Conservation (phyloP, 2,888 invertebrate genomes). For the Cylloceria caligata region DNA sequence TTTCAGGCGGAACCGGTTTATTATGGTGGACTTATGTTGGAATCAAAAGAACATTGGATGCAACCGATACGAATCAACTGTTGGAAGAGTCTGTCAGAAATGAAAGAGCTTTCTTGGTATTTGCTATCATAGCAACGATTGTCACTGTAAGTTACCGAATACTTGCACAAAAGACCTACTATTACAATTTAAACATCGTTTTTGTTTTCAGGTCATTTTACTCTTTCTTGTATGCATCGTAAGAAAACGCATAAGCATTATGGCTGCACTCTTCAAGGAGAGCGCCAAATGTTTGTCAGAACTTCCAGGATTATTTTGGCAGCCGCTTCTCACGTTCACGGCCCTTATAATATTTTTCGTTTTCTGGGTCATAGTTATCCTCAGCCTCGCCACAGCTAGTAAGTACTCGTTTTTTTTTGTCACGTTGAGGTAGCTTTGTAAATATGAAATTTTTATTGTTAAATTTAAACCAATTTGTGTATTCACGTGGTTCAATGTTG, state of each 20-base stretch:
- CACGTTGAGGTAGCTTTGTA: not conserved
- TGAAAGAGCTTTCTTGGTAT: slow-evolving; percentile 93
- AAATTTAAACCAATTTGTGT: not conserved
- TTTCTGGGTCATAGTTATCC: slow-evolving; percentile 95
- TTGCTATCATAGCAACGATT: slow-evolving; percentile 94
- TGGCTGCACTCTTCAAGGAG: slow-evolving; percentile 94
- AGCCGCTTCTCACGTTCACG: slow-evolving; percentile 93
- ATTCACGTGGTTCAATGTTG: not conserved
- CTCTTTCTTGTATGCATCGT: slow-evolving; percentile 91
- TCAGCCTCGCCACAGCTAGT: slow-evolving; percentile 94
- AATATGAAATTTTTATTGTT: not conserved
- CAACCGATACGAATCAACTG: slow-evolving; percentile 84
- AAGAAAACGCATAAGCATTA: slow-evolving; percentile 92
- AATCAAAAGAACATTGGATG: slow-evolving; percentile 88
- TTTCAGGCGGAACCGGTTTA: slow-evolving; percentile 88
- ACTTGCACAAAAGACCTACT: not conserved
- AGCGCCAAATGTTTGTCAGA: slow-evolving; percentile 94
- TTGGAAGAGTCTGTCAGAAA: slow-evolving; percentile 93
- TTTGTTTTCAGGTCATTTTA: slow-evolving; percentile 88
- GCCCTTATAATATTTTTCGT: slow-evolving; percentile 91
- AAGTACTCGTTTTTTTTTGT: slow-evolving; percentile 84
- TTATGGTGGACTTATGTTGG: slow-evolving; percentile 96
- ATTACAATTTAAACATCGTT: slow-evolving; percentile 17
- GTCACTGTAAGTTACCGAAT: slow-evolving; percentile 89
- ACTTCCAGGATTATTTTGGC: slow-evolving; percentile 93